Percentiles rank a stretch among this genome's conserved stretches.
Evolutionary conservation across 1,140 invertebrate genomes (phyloP).

Genomic region (Mercenaria mercenaria): DNA sequence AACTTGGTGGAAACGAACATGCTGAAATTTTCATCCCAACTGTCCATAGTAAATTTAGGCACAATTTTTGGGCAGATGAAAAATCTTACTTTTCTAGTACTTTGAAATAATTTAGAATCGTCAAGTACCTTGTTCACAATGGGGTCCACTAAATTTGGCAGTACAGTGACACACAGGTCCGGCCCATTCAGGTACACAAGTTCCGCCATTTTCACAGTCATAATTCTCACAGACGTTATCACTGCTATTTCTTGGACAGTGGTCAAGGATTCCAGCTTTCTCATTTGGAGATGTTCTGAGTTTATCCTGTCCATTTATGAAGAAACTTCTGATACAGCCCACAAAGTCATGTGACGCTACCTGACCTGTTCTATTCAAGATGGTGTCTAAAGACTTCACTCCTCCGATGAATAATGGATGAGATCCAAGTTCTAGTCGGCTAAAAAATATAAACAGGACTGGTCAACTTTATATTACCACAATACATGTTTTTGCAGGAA

Average conservation of each 20-base stretch:
- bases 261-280: constrained; percentile 89
- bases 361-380: constrained; percentile 94
- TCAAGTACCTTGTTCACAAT: constrained; percentile 90
- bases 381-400: constrained; percentile 92
- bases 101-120: too few species aligned
- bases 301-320: constrained; percentile 91
- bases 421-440: constrained; percentile 56
- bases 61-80: too few species aligned
- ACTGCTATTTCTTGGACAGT: constrained; percentile 89
- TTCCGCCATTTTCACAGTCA: constrained; percentile 89
- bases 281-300: constrained; percentile 50
- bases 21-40: too few species aligned
- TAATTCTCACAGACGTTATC: constrained; percentile 78
- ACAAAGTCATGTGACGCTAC: constrained; percentile 96
- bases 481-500: too few species aligned
- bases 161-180: constrained; percentile 87
- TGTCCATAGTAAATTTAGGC: too few species aligned
- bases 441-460: constrained; percentile 48
- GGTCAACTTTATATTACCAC: too few species aligned
- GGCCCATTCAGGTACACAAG: constrained; percentile 94
- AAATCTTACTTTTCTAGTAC: too few species aligned
- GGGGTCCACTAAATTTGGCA: constrained; percentile 90
- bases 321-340: constrained; percentile 96
- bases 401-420: constrained; percentile 94
- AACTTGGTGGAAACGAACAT: too few species aligned